A percentile compares a stretch with the other conserved stretches of the same genome.
phyloP scores from a whole-genome alignment of 2,888 invertebrate genomes.

The Aphodius granarius region DNA sequence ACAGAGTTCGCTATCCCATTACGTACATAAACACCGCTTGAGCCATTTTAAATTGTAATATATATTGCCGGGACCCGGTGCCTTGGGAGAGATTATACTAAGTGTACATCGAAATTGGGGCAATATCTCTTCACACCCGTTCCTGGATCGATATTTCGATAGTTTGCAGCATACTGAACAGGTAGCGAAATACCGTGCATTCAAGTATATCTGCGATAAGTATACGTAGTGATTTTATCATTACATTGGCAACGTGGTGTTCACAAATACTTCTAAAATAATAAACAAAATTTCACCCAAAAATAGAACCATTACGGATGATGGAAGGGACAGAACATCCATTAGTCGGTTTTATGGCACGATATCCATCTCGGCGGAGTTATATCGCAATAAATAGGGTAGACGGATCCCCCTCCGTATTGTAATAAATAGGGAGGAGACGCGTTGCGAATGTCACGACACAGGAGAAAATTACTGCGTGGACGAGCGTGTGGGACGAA shows the following conservation, averaged over 20 bases:
- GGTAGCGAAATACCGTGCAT: too few species aligned
- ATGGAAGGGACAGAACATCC: background rate
- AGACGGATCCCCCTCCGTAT: background rate
- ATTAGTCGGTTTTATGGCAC: background rate
- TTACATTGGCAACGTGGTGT: too few species aligned
- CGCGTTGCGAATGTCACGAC: background rate
- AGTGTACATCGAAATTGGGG: background rate
- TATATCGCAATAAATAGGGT: background rate
- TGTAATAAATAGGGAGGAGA: slow-evolving; percentile 12
- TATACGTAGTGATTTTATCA: too few species aligned
- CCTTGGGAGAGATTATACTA: background rate
- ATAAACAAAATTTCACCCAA: background rate
- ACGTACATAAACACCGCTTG: background rate
- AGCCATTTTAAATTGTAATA: background rate
- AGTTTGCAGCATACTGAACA: background rate
- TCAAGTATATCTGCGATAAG: too few species aligned
- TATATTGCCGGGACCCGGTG: background rate
- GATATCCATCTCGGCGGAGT: background rate
- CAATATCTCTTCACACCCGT: background rate
- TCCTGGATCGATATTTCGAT: background rate
- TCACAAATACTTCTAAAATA: background rate
- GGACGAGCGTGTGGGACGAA: background rate
- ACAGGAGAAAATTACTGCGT: slow-evolving; percentile 19
- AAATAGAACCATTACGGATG: background rate
- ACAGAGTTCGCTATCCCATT: background rate